Conservation (phyloP, 2,113 vertebrate genomes). For the Cisticola juncidis region DNA sequence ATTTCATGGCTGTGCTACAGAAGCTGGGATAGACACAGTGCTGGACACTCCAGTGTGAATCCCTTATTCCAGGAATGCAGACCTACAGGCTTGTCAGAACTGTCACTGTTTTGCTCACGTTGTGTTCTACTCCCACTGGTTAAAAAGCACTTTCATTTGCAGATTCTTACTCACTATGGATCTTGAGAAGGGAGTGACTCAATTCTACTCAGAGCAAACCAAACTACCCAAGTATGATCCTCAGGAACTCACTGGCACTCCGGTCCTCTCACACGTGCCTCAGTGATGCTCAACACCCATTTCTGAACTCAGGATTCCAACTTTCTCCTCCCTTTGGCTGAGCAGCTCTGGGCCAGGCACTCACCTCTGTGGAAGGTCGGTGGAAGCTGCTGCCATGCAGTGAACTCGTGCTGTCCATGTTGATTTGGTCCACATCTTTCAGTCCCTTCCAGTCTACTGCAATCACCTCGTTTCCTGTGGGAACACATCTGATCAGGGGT, state of each 20-base stretch:
- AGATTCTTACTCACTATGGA: not conserved
- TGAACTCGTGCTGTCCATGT: constrained; percentile 81
- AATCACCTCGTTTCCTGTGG: constrained; percentile 78
- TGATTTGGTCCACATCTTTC: constrained; percentile 81
- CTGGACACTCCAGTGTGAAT: not conserved
- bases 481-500: constrained; percentile 1
- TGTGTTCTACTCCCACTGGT: not conserved
- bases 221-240: not conserved
- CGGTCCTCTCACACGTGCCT: not conserved
- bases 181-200: not conserved
- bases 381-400: constrained; percentile 81
- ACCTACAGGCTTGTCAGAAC: not conserved
- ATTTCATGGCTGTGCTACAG: not conserved
- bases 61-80: not conserved
- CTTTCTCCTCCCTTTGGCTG: not conserved
- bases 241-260: not conserved
- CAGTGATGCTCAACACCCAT: not conserved
- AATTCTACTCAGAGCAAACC: not conserved
- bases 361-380: constrained; percentile 78
- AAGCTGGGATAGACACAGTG: not conserved
- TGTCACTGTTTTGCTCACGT: not conserved
- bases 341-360: not conserved
- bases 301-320: not conserved
- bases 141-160: not conserved
- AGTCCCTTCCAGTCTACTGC: constrained; percentile 83